Evolutionary conservation across 2,113 vertebrate genomes (phyloP), one percentile per base, ranked within the genome.

Genomic region (Limnothrissa miodon): DNA sequence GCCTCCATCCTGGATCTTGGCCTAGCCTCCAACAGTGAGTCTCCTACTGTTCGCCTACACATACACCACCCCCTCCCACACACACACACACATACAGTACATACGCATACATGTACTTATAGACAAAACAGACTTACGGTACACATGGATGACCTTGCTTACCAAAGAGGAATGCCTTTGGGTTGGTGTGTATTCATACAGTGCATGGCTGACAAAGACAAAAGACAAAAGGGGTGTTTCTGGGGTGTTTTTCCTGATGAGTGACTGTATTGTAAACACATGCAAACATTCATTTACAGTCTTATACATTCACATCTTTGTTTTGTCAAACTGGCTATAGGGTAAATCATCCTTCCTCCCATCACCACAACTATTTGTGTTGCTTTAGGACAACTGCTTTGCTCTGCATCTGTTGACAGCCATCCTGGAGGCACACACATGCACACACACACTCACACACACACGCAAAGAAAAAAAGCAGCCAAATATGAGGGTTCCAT

Each of bases 21-120:
- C 82, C 89, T 86, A 89, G 89, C 70, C 82, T 90, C 85, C 85
- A 92, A 83, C 82, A 94, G 95, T 95, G 88, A 93, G 93, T 90
- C 59, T 66, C 39, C 6, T n/a, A 44, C 51, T 45, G 23, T 33
- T 9, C 39, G 53, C 80, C 51, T 33, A 81, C 45, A 82, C 39
- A 79, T 25, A 81, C 70, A 62, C 70, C 74, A 44, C 78, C 48
- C 79, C 74, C 51, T 36, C 80, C 82, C 53, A 53, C 84, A 36
- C 82, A 45, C 80, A 59, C n/a, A 51, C 33, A 80, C 33, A 66
- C 80, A 82, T 42, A 59, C 62, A 83, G 80, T 25, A 33, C 79
- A 70, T 25, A 79, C 66, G 46, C 39, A 48, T 59, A 79, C 51
- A 56, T 51, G 21, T 4, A 21, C 51, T 23, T 56, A 4, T 23